phyloP scores from a whole-genome alignment of 1,140 invertebrate species.

The Araneus ventricosus region DNA sequence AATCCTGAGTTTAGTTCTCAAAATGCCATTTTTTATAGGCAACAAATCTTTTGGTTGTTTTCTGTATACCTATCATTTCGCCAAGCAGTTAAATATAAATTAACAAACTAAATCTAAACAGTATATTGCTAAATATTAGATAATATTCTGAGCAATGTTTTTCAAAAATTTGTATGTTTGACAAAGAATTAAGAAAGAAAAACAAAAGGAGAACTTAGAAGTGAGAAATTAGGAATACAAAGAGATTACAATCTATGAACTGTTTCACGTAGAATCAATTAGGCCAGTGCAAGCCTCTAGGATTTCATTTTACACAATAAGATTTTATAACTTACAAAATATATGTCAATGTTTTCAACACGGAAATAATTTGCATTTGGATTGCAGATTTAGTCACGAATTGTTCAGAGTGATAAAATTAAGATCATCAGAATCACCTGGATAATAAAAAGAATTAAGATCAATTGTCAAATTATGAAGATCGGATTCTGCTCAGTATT shows the following conservation, averaged over 20 bases:
- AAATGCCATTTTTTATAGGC: too few species aligned
- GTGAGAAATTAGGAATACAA: too few species aligned
- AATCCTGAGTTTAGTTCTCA: too few species aligned
- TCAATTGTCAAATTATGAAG: neutral
- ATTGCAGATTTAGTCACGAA: neutral
- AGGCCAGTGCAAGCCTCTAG: neutral
- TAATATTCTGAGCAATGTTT: too few species aligned
- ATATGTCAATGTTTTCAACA: slow-evolving; percentile 5
- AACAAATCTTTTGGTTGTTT: too few species aligned
- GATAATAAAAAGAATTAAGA: slow-evolving; percentile 12
- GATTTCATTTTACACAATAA: neutral
- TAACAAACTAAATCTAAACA: too few species aligned
- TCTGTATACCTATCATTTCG: too few species aligned
- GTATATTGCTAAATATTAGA: too few species aligned
- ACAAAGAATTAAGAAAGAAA: too few species aligned
- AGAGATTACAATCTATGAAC: neutral
- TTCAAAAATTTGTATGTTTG: too few species aligned
- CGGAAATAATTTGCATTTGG: neutral
- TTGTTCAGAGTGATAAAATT: neutral
- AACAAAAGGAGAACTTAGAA: too few species aligned
- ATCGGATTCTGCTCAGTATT: neutral
- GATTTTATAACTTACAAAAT: neutral
- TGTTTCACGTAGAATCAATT: neutral
- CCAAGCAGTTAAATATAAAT: too few species aligned
- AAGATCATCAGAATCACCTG: neutral